Conservation (phyloP, 1,140 invertebrate genomes). For the Laodelphax striatellus region DNA sequence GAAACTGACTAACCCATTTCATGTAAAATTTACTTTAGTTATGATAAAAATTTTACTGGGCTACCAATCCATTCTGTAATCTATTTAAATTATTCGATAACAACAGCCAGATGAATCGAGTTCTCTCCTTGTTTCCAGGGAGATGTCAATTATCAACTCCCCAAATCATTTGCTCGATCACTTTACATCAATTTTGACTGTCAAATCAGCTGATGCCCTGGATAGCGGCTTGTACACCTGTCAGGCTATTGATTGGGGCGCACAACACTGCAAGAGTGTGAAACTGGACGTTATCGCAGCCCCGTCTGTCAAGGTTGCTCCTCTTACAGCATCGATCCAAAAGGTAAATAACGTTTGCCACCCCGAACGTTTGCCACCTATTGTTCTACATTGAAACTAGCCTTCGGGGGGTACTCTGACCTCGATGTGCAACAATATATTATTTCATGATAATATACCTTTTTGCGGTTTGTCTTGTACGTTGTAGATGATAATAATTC, state of each 20-base stretch:
- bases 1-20: no score
- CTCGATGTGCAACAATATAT: no score
- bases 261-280: slow-evolving; percentile 58
- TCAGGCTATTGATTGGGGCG: slow-evolving; percentile 54
- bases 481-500: no score
- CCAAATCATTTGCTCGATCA: slow-evolving; percentile 32
- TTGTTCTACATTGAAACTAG: no score
- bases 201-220: slow-evolving; percentile 44
- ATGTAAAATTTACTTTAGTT: no score
- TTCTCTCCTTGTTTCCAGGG: slow-evolving; percentile 45
- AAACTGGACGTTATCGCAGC: slow-evolving; percentile 50
- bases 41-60: no score
- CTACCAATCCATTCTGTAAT: no score
- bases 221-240: slow-evolving; percentile 66
- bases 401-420: no score
- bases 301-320: slow-evolving; percentile 55
- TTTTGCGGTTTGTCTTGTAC: no score
- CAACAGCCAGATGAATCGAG: slow-evolving; percentile 34
- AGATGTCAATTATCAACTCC: no score
- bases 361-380: no score
- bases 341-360: slow-evolving; percentile 42
- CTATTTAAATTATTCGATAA: neutral
- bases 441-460: no score
- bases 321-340: slow-evolving; percentile 57
- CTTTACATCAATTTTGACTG: slow-evolving; percentile 54